Conservation (phyloP, 92 coral and sea anemone genomes). For the Actinernus sp. region DNA sequence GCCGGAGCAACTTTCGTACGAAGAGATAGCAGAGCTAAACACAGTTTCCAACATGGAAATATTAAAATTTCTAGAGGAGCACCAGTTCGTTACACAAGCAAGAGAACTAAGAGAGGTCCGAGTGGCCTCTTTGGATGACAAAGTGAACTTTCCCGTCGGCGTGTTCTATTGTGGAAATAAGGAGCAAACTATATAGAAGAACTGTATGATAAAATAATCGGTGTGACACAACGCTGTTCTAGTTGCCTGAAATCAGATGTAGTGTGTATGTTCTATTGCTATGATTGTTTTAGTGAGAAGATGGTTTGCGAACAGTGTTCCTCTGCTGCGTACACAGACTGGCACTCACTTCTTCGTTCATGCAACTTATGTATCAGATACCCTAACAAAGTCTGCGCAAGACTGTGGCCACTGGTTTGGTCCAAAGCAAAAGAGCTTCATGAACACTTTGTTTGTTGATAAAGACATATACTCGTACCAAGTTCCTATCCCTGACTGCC, state of each 20-base stretch:
- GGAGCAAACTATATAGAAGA: conserved; percentile 35
- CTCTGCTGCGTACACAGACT: conserved; percentile 13
- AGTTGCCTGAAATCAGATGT: conserved; percentile 18
- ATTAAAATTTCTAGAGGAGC: conserved; percentile 15
- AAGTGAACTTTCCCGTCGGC: conserved; percentile 35
- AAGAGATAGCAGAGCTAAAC: too few species aligned
- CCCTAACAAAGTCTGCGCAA: conserved; percentile 38
- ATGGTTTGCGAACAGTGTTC: conserved; percentile 11
- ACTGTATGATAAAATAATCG: conserved; percentile 15
- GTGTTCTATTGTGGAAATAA: conserved; percentile 48
- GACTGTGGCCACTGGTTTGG: conserved; percentile 53
- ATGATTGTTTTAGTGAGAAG: conserved; percentile 31
- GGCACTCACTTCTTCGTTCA: conserved; percentile 63
- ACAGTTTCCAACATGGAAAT: conserved; percentile 10
- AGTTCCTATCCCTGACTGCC: conserved; percentile 64
- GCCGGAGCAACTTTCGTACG: conserved; percentile 32
- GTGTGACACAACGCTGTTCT: conserved; percentile 23
- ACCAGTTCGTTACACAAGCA: conserved; percentile 41
- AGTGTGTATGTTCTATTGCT: conserved; percentile 34
- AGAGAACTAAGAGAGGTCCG: conserved; percentile 52
- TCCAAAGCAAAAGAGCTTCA: conserved; percentile 66
- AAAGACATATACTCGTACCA: conserved; percentile 46
- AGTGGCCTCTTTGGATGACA: conserved; percentile 31
- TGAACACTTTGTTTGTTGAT: conserved; percentile 52
- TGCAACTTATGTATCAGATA: conserved; percentile 25